Percentiles rank a stretch among this genome's conserved stretches.
These are phyloP conservation scores for Endomychus coccineus DNA, from an alignment of 2,888 invertebrate genomes.

Conservation along the genomic window DNA sequence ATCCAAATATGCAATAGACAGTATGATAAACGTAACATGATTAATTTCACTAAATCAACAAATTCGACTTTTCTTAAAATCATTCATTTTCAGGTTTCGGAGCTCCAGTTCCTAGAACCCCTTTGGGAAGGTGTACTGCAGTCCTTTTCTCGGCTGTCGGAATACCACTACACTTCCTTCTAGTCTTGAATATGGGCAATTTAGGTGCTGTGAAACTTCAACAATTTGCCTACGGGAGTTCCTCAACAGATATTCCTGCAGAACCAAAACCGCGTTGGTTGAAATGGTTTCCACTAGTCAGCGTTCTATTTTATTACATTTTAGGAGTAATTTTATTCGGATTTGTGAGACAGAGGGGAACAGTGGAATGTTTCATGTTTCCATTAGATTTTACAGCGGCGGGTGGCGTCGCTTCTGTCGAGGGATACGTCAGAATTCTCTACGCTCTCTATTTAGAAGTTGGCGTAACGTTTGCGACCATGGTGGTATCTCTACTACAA, in stretches of 20 bases:
- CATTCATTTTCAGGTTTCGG: slow-evolving; percentile 63
- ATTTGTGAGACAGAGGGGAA: slow-evolving; percentile 45
- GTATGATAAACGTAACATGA: too few species aligned
- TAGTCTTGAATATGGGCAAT: slow-evolving; percentile 51
- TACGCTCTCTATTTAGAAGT: slow-evolving; percentile 64
- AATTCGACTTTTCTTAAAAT: too few species aligned
- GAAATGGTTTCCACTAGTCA: slow-evolving; percentile 43
- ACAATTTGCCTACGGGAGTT: slow-evolving; percentile 37
- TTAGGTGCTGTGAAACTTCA: slow-evolving; percentile 46
- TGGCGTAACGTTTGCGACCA: slow-evolving; percentile 56
- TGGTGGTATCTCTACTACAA: slow-evolving; percentile 52
- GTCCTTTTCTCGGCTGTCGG: slow-evolving; percentile 59
- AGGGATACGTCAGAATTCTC: slow-evolving; percentile 51
- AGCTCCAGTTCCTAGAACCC: slow-evolving; percentile 62
- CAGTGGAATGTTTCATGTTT: slow-evolving; percentile 54
- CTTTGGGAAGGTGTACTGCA: slow-evolving; percentile 54
- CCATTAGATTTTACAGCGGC: slow-evolving; percentile 64
- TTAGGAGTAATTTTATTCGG: slow-evolving; percentile 57
- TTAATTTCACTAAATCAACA: too few species aligned
- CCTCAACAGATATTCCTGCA: slow-evolving; percentile 29
- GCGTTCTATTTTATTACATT: slow-evolving; percentile 50
- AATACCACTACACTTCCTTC: slow-evolving; percentile 59
- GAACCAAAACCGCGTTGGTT: slow-evolving; percentile 35
- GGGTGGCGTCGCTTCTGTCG: slow-evolving; percentile 57
- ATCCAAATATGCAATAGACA: too few species aligned